These are phyloP conservation scores for Eupithecia subumbrata DNA, from an alignment of 2,888 invertebrate species.

Conservation along the genomic window DNA sequence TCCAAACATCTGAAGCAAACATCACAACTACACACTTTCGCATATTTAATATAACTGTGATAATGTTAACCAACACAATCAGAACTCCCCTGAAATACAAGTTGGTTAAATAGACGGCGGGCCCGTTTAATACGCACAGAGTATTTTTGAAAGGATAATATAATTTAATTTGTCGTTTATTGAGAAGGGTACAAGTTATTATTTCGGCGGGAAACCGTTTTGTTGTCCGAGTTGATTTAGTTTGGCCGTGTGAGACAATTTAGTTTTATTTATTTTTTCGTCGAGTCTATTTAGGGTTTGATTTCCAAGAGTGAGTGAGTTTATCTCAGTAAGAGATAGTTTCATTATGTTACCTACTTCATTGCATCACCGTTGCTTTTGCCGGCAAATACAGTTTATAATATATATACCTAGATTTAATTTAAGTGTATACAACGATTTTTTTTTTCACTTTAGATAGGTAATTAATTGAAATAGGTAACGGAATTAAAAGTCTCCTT, in stretches of 20 bases:
- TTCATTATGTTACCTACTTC: neutral
- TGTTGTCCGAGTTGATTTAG: neutral
- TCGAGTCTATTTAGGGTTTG: neutral
- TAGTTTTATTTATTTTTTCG: neutral
- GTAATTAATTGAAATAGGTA: too few relatives aligned
- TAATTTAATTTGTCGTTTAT: constrained; percentile 2
- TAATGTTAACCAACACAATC: neutral
- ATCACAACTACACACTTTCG: too few relatives aligned
- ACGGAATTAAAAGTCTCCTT: too few relatives aligned
- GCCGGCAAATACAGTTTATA: too few relatives aligned
- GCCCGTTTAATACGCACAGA: neutral
- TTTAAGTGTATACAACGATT: too few relatives aligned
- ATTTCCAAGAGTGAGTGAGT: neutral
- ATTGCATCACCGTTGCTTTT: neutral
- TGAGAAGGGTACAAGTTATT: neutral
- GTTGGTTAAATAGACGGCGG: neutral
- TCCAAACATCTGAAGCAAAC: too few relatives aligned
- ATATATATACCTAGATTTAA: too few relatives aligned
- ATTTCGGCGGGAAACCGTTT: neutral
- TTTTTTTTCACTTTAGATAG: too few relatives aligned
- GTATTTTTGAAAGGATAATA: neutral
- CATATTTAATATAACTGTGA: too few relatives aligned
- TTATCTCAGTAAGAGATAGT: neutral
- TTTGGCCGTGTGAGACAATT: neutral
- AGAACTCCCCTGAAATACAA: neutral